These are phyloP conservation scores for Apamea monoglypha DNA, from an alignment of 2,888 invertebrate genomes.

Conservation along the genomic window DNA sequence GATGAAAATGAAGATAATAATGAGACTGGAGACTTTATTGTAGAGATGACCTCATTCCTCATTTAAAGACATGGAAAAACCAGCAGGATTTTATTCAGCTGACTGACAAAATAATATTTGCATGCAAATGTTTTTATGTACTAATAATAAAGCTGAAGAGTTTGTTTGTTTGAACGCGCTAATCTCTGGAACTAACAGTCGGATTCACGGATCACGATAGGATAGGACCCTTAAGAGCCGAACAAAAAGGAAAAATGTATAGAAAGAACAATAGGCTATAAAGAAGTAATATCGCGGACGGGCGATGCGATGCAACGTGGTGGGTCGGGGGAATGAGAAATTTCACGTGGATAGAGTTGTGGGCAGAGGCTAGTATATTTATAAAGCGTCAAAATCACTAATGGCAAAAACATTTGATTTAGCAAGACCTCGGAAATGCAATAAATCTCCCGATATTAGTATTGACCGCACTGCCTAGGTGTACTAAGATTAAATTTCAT, in stretches of 20 bases:
- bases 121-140: constrained; percentile 19
- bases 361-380: not conserved
- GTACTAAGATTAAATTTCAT: constrained; percentile 76
- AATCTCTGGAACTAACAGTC: no score
- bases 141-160: no score
- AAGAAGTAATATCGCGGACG: not conserved
- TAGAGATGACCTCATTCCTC: not conserved
- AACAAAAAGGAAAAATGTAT: no score
- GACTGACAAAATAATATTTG: constrained; percentile 12
- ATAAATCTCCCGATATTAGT: constrained; percentile 44
- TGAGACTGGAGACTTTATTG: not conserved
- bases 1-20: constrained; percentile 3
- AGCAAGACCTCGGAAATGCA: constrained; percentile 36
- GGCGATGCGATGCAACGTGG: no score
- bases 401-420: constrained; percentile 26
- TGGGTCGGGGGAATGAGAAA: no score
- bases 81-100: not conserved
- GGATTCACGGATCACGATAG: no score
- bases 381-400: constrained; percentile 7
- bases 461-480: constrained; percentile 45
- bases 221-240: no score
- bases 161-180: no score
- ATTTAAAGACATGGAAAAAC: not conserved
- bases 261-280: not conserved
- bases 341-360: not conserved